Evolutionary conservation across 1,140 invertebrate genomes (phyloP).

Genomic region (Cepaea nemoralis): DNA sequence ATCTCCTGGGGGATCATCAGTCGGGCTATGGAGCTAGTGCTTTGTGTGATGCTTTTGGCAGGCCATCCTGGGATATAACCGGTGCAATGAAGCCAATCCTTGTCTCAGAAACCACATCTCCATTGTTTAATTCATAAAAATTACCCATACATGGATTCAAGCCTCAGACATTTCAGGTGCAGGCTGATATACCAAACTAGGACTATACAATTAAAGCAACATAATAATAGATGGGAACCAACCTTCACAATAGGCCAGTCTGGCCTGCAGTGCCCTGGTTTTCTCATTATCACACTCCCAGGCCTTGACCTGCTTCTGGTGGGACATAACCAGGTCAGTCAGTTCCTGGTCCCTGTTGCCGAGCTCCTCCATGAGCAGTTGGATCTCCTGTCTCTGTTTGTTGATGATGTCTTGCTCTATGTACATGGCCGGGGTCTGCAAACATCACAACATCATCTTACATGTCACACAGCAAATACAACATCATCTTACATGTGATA

Average conservation of each 20-base stretch:
- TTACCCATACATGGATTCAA: too few relatives aligned
- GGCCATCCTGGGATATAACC: too few relatives aligned
- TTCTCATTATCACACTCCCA: constrained; percentile 66
- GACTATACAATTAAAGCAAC: background rate
- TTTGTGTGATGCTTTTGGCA: too few relatives aligned
- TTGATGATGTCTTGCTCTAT: constrained; percentile 42
- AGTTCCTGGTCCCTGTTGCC: constrained; percentile 63
- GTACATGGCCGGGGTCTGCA: constrained; percentile 17
- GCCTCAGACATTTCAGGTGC: too few relatives aligned
- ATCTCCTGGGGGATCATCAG: too few relatives aligned
- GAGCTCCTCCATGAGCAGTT: constrained; percentile 62
- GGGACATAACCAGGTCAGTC: constrained; percentile 62
- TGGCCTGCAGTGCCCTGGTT: constrained; percentile 51
- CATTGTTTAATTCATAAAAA: too few relatives aligned
- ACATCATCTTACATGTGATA: too few relatives aligned
- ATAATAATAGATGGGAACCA: background rate
- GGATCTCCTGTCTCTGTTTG: constrained; percentile 66
- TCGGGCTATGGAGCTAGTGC: too few relatives aligned
- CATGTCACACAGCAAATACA: too few relatives aligned
- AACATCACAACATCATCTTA: background rate
- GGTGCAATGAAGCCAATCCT: too few relatives aligned
- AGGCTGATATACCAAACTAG: too few relatives aligned
- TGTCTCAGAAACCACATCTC: too few relatives aligned
- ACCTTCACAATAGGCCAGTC: constrained; percentile 54
- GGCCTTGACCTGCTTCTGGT: constrained; percentile 62